Conservation (phyloP, 64 coral and sea anemone genomes). For the Dendrophyllia cribrosa region DNA sequence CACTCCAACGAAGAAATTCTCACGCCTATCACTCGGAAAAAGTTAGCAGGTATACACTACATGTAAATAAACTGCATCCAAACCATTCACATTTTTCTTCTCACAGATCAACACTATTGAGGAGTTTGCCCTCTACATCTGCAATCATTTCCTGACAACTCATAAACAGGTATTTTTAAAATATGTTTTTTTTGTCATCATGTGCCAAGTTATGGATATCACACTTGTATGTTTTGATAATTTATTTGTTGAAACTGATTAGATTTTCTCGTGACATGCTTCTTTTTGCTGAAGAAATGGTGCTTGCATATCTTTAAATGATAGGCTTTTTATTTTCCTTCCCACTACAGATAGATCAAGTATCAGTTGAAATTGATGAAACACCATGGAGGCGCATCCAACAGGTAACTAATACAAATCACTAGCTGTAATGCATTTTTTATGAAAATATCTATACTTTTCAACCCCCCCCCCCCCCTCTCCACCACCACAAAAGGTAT, state of each 20-base stretch:
- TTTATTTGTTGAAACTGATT: too few species aligned
- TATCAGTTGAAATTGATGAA: conserved; percentile 78
- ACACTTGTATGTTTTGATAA: background rate
- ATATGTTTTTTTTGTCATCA: background rate
- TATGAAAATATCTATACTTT: too few species aligned
- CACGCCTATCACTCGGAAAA: too few species aligned
- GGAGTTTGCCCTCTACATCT: conserved; percentile 83
- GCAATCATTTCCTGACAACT: conserved; percentile 70
- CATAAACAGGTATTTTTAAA: conserved; percentile 72
- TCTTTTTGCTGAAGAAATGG: background rate
- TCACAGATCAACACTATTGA: conserved; percentile 84
- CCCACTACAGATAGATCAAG: conserved; percentile 19
- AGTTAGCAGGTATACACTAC: background rate
- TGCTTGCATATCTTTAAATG: background rate
- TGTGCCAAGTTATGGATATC: background rate
- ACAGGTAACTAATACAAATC: conserved; percentile 39
- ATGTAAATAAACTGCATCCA: background rate
- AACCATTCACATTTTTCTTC: too few species aligned
- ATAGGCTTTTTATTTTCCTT: background rate
- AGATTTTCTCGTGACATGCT: too few species aligned
- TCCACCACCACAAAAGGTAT: too few species aligned
- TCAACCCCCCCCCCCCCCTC: too few species aligned
- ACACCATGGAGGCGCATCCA: conserved; percentile 73
- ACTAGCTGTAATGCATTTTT: too few species aligned
- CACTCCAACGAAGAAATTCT: too few species aligned